Conservation (phyloP, 2,888 invertebrate genomes). For the Drosophila rellima region DNA sequence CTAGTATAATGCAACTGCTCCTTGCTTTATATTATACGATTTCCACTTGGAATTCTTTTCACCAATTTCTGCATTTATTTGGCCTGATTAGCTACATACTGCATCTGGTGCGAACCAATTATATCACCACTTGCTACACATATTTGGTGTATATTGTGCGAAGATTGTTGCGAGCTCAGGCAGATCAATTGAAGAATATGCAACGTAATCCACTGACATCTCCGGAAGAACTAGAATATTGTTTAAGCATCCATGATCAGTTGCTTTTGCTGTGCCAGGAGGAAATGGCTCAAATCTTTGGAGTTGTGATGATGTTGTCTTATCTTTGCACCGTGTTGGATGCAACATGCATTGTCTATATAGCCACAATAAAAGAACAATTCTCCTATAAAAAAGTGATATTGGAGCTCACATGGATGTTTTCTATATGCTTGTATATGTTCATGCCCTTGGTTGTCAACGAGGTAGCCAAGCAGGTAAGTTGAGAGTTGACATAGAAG, state of each 20-base stretch:
- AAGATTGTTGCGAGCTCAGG: constrained; percentile 17
- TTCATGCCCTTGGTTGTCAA: constrained; percentile 31
- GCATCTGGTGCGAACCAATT: not conserved
- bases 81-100: not conserved
- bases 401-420: constrained; percentile 19
- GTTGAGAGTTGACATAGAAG: no score
- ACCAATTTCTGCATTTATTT: not conserved
- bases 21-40: not conserved
- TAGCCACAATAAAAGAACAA: constrained; percentile 13
- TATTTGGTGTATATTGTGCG: constrained; percentile 30
- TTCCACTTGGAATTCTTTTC: not conserved
- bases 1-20: not conserved
- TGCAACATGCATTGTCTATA: constrained; percentile 18
- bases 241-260: constrained; percentile 30
- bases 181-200: constrained; percentile 6
- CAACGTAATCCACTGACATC: not conserved
- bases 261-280: constrained; percentile 26
- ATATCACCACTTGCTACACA: constrained; percentile 35
- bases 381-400: constrained; percentile 26
- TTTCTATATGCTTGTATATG: constrained; percentile 30
- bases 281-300: constrained; percentile 33
- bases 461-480: constrained; percentile 41
- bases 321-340: constrained; percentile 34
- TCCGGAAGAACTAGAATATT: not conserved
- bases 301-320: constrained; percentile 25